phyloP scores from a whole-genome alignment of 2,888 invertebrate species.

The Luperina nickerlii region DNA sequence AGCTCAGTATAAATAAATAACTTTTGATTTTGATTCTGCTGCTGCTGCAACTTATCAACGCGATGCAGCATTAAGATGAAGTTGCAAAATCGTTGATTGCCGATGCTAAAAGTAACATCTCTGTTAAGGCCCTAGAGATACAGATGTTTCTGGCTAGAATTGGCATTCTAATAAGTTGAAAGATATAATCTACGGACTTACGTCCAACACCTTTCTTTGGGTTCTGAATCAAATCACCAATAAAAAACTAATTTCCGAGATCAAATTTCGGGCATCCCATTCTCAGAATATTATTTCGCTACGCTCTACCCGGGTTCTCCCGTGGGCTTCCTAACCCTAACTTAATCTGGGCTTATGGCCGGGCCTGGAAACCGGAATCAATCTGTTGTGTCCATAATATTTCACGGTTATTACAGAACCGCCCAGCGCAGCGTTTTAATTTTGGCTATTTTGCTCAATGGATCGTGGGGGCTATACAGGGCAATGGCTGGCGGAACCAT shows the following conservation, averaged over 20 bases:
- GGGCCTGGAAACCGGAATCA: not conserved
- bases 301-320: not conserved
- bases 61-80: not conserved
- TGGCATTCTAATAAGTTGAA: not conserved
- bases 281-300: slow-evolving; percentile 5
- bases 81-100: too few species aligned
- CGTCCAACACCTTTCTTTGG: too few species aligned
- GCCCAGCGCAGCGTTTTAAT: slow-evolving; percentile 5
- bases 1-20: too few species aligned
- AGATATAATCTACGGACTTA: not conserved
- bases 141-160: not conserved
- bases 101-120: not conserved
- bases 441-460: not conserved
- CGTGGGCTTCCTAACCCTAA: not conserved
- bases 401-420: not conserved
- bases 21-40: too few species aligned
- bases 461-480: not conserved
- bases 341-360: not conserved
- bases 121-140: not conserved
- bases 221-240: not conserved
- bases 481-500: too few species aligned
- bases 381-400: slow-evolving; percentile 3
- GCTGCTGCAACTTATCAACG: too few species aligned
- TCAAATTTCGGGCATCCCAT: not conserved
- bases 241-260: not conserved